Conservation (phyloP, 2,888 invertebrate genomes). For the Abrostola tripartita region DNA sequence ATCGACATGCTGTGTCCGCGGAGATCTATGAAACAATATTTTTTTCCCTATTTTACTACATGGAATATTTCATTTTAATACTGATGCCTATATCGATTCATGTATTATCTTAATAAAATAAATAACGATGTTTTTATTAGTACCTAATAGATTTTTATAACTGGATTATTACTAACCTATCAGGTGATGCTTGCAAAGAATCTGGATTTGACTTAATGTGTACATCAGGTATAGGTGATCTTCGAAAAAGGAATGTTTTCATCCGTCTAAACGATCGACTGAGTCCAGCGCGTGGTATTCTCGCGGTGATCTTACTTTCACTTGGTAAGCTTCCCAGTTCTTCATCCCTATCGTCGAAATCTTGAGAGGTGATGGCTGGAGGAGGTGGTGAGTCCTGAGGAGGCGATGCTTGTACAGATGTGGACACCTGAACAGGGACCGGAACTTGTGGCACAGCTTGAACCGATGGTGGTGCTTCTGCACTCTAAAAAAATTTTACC, state of each 20-base stretch:
- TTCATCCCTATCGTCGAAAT: constrained; percentile 53
- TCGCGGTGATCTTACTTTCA: constrained; percentile 50
- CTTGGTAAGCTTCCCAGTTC: constrained; percentile 48
- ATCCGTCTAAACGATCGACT: constrained; percentile 70
- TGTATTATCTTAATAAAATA: too few species aligned
- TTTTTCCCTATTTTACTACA: too few species aligned
- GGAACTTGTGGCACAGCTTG: constrained; percentile 30
- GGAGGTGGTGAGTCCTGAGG: constrained; percentile 23
- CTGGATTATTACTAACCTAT: constrained; percentile 57
- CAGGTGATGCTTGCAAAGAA: constrained; percentile 66
- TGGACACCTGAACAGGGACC: constrained; percentile 44
- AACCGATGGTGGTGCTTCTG: constrained; percentile 58
- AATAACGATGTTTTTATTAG: not conserved
- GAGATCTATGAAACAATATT: constrained; percentile 58
- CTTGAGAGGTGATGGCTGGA: constrained; percentile 17
- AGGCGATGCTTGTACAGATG: constrained; percentile 45
- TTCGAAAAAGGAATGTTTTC: constrained; percentile 69
- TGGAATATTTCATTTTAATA: too few species aligned
- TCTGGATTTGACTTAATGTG: constrained; percentile 58
- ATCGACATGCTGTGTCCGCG: constrained; percentile 58
- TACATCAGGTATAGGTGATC: constrained; percentile 54
- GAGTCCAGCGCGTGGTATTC: constrained; percentile 73
- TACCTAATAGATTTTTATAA: too few species aligned
- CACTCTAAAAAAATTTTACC: constrained; percentile 54
- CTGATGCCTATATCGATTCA: too few species aligned